Base-by-base conservation (phyloP, 2,113 vertebrate species). In the Cairina moschata region DNA sequence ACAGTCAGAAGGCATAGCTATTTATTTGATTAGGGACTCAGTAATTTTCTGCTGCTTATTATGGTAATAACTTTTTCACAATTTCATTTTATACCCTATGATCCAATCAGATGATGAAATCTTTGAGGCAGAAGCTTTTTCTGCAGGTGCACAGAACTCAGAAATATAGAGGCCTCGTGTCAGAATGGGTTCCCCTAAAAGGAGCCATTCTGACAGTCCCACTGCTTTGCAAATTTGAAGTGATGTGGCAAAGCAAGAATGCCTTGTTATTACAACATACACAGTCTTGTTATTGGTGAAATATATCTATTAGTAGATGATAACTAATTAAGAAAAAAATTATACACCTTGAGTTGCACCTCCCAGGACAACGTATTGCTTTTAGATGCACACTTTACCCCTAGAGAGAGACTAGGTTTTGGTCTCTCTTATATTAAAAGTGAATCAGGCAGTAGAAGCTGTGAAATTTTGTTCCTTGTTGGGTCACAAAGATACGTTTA, bases 11-110 rank as follows among this genome's bases (percentile, higher is more conserved):
- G 48, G 21, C 3, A 7, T 52, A 89, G 54, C 22, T 94, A 16
- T 91, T 91, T 89, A 62, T 91, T 90, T 91, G 82, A 60, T 38
- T 84, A 60, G 55, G 48, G 58, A 72, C 56, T 89, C 56, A 63
- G 11, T 75, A 62, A 55, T 87, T 88, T 90, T 79, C 32, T 87
- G 9, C 38, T 79, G 28, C 60, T 82, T 93, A 60, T 88, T 91
- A 72, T 66, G 62, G 23, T 81, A 88, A 81, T 92, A 79, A 74
- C 62, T 67, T 6, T 90, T 91, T 86, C 69, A 48, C 6, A 72
- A 3, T 92, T 88, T 50, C 25, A 55, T 93, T 94, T 86, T 88
- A 32, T 55, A 17, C 25, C 44, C 54, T 59, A 6, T 77, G 36
- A 26, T 84, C 83, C 88, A 0, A 86, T 92, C 79, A 75, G 42